phyloP scores from a whole-genome alignment of 2,113 vertebrate species.

The Myrmecophaga tridactyla region DNA sequence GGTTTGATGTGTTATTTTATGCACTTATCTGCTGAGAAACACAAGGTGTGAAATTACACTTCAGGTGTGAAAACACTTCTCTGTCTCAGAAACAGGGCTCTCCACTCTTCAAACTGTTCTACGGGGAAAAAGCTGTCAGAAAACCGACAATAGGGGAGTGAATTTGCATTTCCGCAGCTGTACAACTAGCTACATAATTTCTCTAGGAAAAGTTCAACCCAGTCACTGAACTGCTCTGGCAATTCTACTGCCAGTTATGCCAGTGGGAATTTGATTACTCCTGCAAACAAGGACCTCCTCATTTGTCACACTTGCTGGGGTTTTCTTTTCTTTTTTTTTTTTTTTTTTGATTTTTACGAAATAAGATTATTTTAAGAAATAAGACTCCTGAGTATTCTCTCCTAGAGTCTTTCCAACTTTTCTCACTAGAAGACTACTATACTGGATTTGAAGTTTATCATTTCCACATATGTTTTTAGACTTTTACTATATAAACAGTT shows the following conservation, averaged over 20 bases:
- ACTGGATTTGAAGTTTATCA: not conserved
- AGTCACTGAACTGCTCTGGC: constrained; percentile 30
- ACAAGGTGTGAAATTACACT: constrained; percentile 86
- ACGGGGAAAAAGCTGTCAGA: constrained; percentile 81
- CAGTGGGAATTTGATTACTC: constrained; percentile 24
- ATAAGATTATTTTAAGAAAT: no score
- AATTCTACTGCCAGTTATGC: not conserved
- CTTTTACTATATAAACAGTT: not conserved
- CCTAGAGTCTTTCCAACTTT: not conserved
- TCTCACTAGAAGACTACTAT: not conserved
- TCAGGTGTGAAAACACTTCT: constrained; percentile 86
- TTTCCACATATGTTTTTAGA: not conserved
- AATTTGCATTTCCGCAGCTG: constrained; percentile 72
- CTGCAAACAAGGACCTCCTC: constrained; percentile 55
- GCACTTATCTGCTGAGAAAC: constrained; percentile 84
- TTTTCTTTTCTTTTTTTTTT: no score
- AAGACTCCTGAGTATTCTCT: not conserved
- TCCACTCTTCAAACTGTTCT: constrained; percentile 80
- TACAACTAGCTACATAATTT: constrained; percentile 58
- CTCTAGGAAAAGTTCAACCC: constrained; percentile 58
- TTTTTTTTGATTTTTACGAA: no score
- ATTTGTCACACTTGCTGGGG: no score
- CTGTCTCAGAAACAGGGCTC: constrained; percentile 81
- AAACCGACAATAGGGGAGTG: constrained; percentile 73
- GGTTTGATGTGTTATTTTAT: constrained; percentile 84